Evolutionary conservation across 2,113 vertebrate genomes (phyloP), one percentile per base, ranked within the genome.

Genomic region (Oreotragus oreotragus): DNA sequence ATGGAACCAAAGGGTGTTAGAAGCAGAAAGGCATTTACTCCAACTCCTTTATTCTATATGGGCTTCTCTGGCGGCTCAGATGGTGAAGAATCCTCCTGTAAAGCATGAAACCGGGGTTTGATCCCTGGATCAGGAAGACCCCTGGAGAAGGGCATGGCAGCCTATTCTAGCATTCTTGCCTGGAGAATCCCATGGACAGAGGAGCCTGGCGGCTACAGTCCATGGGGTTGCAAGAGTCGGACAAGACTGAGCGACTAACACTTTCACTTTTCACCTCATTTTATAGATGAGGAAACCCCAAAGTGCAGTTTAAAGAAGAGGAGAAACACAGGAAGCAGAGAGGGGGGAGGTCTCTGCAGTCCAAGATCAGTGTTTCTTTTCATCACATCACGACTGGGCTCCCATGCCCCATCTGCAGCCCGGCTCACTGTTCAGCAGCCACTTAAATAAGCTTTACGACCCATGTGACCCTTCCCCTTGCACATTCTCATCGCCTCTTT

Each of bases 361-460:
- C 23, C 0, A 0, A 47, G 9, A 15, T 21, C 14, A 2, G 39
- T 5, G 17, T 43, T 33, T 9, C 27, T 14, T 77, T 60, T 9
- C 5, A 4, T 17, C 6, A 0, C 28, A 14, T 33, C 10, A 55
- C 0, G 1, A 36, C 0, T 23, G 21, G 53, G 53, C 7, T 80
- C 43, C 2, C 27, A 15, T 0, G 0, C 23, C 39, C 5, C 10
- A 7, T 0, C 33, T 70, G 15, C n/a, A 58, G 58, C 21, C 27
- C 1, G 5, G 10, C 19, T 60, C 55, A 45, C 23, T 14, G 9
- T 27, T 55, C 39, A 30, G 27, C n/a, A 51, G 36, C 58, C 36
- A 15, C 70, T 11, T 27, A 33, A 84, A 15, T 23, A 25, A 47
- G 64, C 81, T 84, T 73, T 51, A 49, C 0, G 5, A 27, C 21